Percentiles rank a stretch among this genome's conserved stretches.
Evolutionary conservation across 2,888 invertebrate species (phyloP).

Genomic region (Synergus itoensis): DNA sequence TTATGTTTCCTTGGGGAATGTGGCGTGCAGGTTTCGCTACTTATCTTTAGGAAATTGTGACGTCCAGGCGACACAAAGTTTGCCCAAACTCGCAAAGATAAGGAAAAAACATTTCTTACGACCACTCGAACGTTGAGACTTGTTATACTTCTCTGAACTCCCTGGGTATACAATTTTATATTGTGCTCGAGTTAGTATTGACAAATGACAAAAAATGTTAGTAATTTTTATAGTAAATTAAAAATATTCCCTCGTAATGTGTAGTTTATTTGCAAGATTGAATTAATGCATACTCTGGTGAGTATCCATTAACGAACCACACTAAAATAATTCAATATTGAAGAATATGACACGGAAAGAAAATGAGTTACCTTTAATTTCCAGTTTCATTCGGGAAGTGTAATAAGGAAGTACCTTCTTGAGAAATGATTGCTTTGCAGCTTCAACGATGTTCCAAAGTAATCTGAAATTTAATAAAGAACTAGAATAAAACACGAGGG

Average conservation of each 20-base stretch:
- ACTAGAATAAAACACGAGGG: slow-evolving; percentile 33
- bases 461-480: slow-evolving; percentile 41
- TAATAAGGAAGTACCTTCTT: slow-evolving; percentile 15
- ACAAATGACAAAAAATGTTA: background rate
- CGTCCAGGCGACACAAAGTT: slow-evolving; percentile 29
- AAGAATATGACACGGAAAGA: background rate
- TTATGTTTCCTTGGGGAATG: slow-evolving; percentile 15
- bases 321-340: background rate
- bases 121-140: slow-evolving; percentile 32
- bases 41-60: slow-evolving; percentile 37
- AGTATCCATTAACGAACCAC: background rate
- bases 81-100: slow-evolving; percentile 13
- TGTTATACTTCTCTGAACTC: background rate
- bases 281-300: too few relatives aligned
- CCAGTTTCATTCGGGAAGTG: background rate
- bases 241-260: background rate
- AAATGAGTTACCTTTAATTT: slow-evolving; percentile 21
- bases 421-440: slow-evolving; percentile 35
- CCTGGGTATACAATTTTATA: background rate
- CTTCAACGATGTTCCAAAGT: slow-evolving; percentile 27
- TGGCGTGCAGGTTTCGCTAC: slow-evolving; percentile 32
- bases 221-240: background rate
- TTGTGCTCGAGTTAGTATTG: background rate
- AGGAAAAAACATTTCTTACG: slow-evolving; percentile 37
- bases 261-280: too few relatives aligned